Conservation (phyloP, 2,888 invertebrate genomes). For the Epiperipatus broadwayi region DNA sequence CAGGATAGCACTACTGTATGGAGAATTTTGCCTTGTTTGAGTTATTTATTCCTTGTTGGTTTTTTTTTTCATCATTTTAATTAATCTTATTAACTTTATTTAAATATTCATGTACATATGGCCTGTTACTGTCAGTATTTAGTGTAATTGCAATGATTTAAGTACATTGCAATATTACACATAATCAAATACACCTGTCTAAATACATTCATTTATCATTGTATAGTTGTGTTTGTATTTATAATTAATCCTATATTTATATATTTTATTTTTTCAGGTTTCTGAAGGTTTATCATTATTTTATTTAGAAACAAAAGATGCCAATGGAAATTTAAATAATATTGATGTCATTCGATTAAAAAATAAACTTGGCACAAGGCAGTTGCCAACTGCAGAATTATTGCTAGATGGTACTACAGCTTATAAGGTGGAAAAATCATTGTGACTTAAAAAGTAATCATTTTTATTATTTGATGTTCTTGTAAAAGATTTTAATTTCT, state of each 20-base stretch:
- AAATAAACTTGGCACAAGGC: conserved; percentile 37
- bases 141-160: no score
- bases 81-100: no score
- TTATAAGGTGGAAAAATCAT: conserved; percentile 23
- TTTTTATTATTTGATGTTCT: background rate
- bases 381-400: conserved; percentile 38
- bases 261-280: conserved; percentile 24
- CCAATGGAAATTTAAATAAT: conserved; percentile 30
- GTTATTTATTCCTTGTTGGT: no score
- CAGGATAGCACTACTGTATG: no score
- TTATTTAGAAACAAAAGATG: conserved; percentile 29
- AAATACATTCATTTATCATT: no score
- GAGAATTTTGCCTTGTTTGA: no score
- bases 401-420: conserved; percentile 34
- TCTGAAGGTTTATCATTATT: conserved; percentile 34
- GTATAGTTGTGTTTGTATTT: conserved; percentile 10
- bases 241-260: background rate
- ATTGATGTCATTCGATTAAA: conserved; percentile 36
- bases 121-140: no score
- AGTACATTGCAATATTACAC: no score
- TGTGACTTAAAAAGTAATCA: conserved; percentile 14
- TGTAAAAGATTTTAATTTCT: conserved; percentile 5
- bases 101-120: no score
- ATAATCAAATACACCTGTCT: no score
- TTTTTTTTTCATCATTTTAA: no score